Evolutionary conservation across 2,797 vertebrate species (phyloP), one percentile per base, ranked within the genome.

Genomic region (Catharus ustulatus): DNA sequence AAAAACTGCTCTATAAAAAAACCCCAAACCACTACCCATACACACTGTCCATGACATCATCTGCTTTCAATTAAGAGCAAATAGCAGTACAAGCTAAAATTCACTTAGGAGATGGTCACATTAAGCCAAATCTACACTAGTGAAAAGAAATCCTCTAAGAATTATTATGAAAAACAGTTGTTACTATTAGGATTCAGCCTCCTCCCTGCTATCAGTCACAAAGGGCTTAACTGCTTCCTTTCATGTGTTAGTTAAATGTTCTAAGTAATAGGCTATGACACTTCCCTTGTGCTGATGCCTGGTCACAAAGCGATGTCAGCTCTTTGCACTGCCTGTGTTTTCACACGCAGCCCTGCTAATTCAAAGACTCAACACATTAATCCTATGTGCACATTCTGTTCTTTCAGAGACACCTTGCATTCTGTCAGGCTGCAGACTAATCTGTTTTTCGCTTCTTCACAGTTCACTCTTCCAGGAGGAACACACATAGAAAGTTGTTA

Each of bases 1-100:
- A 63, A 52, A 94, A 92, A 84, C 42, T 71, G 29, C 45, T 58
- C 29, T 34, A 19, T n/a, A 10, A 76, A 84, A 93, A 67, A 68
- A 4, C 0, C 4, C 6, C 45, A 63, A 91, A 57, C 32, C 54
- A 54, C 64, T 88, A 89, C 18, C 19, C 61, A 55, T 57, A 71
- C 23, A 61, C 3, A 11, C 38, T 43, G 10, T 43, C 42, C 4
- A 1, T 63, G n/a, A 84, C 16, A 66, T 52, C 24, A 77, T 77
- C 75, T 91, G 85, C 46, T 84, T 89, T 88, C 62, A 80, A 12
- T 59, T 93, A 93, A 72, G 93, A 91, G 29, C 46, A 87, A 42
- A 80, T 19, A 32, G 52, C 51, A 92, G 74, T n/a, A 57, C 46
- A 89, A 72, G 29, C 61, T 62, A 81, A 87, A 85, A 84, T 66